Base-by-base conservation (phyloP, 2,888 invertebrate species). In the Cyrtodaria siliqua region DNA sequence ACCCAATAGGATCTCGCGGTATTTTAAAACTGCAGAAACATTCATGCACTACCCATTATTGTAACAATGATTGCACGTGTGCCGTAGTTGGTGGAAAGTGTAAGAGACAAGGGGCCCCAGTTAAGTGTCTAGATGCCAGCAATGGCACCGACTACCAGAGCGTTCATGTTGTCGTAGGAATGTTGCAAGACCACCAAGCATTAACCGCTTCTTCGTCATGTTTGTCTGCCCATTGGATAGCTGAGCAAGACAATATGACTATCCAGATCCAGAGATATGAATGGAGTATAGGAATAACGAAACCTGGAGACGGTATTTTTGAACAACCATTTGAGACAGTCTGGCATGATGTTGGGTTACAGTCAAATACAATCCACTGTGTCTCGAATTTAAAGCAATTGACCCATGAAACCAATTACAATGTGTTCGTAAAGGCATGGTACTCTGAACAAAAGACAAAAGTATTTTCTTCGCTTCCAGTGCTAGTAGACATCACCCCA, bases 61-160 rank as follows among this genome's bases (percentile, higher is more conserved):
- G 84, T 38, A 79, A 79, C 27, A 76, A 81, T 16, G 79, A 79
- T 18, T 84, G 84, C 49, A 84, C 84, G 1, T 84, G 84, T 27
- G 79, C 82, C n/a, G 71, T 79, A 2, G n/a, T 84, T 20, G 84
- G 84, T 24, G 47, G 71, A 29, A 70, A 67, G 24, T 87, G 87
- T 52, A 49, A 18, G 1, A 20, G 40, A 12, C 3, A 49, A 47
- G n/a, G 12, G 33, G 4, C 33, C 4, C 4, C 4, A 8, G 4
- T 33, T 8, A 33, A 4, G 12, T 33, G 33, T 12, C 6, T 12
- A 33, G 4, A 4, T 8, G 33, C 4, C 6, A 12, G 4, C 16
- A 8, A n/a, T 9, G 18, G n/a, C 4, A n/a, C n/a, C 8, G 24
- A 29, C 16, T 6, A 42, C 24, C 67, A 53, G 14, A 2, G 14